A percentile compares a stretch with the other conserved stretches of the same genome.
phyloP scores from a whole-genome alignment of 2,888 invertebrate species.

The Habrosyne pyritoides region DNA sequence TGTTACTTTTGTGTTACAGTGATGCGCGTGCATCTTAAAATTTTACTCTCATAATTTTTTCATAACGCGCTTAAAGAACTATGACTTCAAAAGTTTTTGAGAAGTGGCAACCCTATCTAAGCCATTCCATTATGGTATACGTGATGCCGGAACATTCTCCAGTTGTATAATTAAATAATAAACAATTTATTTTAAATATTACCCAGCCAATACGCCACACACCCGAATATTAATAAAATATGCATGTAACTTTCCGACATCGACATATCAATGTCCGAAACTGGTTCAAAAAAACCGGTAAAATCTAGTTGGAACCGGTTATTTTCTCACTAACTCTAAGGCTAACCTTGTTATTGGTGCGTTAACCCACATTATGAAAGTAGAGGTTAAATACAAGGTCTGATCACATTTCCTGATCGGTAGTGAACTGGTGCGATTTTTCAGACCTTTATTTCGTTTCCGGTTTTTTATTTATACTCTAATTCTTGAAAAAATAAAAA shows the following conservation, averaged over 20 bases:
- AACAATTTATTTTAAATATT: neutral
- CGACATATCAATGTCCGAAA: constrained; percentile 2
- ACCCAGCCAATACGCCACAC: neutral
- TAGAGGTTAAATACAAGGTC: constrained; percentile 47
- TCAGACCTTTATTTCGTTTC: constrained; percentile 4
- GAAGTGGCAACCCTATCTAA: neutral
- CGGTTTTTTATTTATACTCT: neutral
- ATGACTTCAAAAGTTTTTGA: neutral
- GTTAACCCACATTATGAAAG: constrained; percentile 46
- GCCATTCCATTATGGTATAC: neutral
- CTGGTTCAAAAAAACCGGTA: constrained; percentile 4
- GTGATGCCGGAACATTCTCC: neutral
- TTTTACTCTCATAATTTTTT: too few relatives aligned
- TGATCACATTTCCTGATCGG: constrained; percentile 36
- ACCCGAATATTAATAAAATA: neutral
- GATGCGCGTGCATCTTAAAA: too few relatives aligned
- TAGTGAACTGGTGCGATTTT: constrained; percentile 27
- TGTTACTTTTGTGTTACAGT: too few relatives aligned
- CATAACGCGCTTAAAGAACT: too few relatives aligned
- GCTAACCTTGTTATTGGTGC: constrained; percentile 44
- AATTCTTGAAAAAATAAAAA: neutral
- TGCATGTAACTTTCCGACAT: neutral
- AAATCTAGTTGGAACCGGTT: neutral
- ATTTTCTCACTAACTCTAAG: constrained; percentile 1
- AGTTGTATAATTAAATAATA: neutral